Evolutionary conservation across 92 coral and sea anemone genomes (phyloP).

Genomic region (Blastomussa wellsi): DNA sequence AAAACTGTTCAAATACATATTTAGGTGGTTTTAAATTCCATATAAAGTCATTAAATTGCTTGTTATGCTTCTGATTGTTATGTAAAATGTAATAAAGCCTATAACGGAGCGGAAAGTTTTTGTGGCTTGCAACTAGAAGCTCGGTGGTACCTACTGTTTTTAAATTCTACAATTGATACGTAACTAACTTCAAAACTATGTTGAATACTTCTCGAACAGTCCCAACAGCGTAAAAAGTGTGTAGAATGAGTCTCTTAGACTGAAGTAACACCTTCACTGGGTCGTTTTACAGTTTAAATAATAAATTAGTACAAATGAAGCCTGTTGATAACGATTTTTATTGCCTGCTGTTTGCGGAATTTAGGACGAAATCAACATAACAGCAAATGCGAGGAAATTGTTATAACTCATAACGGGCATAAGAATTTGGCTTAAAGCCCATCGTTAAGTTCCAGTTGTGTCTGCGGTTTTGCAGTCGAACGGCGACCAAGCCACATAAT

Average conservation of each 20-base stretch:
- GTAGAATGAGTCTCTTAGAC: neutral
- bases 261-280: neutral
- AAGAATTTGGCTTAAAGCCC: constrained; percentile 19
- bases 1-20: constrained; percentile 6
- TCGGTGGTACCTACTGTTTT: neutral
- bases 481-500: neutral
- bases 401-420: neutral
- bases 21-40: neutral
- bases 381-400: neutral
- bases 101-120: no score
- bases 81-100: constrained; percentile 14
- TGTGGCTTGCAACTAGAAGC: neutral
- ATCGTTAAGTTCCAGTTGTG: neutral
- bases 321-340: neutral
- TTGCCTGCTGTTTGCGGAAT: neutral
- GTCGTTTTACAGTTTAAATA: constrained; percentile 12
- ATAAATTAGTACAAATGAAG: constrained; percentile 18
- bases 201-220: neutral
- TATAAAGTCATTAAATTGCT: neutral
- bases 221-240: neutral
- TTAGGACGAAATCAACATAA: neutral
- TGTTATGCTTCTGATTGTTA: constrained; percentile 1
- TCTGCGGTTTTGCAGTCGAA: neutral
- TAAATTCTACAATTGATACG: neutral
- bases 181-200: neutral